phyloP scores from a whole-genome alignment of 2,113 vertebrate species.

The Mandrillus leucophaeus region DNA sequence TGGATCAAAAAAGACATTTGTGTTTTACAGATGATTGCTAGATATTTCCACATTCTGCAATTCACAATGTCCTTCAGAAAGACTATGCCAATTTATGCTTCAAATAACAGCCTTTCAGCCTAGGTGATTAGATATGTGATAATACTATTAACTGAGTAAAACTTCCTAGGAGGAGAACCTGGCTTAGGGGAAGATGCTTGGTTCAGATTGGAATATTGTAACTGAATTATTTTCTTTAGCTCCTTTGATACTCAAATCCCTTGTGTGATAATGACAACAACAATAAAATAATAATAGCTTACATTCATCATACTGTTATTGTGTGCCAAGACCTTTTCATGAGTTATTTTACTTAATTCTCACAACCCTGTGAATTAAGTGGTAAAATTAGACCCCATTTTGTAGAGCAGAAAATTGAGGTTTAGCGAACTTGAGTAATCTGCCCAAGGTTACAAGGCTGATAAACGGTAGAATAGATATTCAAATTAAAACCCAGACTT shows the following conservation, averaged over 20 bases:
- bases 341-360: not conserved
- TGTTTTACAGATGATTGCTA: conserved; percentile 29
- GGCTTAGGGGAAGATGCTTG: not conserved
- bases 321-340: not conserved
- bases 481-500: not conserved
- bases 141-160: not conserved
- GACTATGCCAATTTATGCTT: not conserved
- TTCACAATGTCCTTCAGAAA: conserved; percentile 3
- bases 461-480: not conserved
- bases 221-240: not conserved
- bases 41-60: not conserved
- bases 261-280: not conserved
- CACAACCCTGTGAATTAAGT: not conserved
- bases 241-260: not conserved
- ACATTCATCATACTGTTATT: not conserved
- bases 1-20: conserved; percentile 23
- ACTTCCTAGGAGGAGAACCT: not conserved
- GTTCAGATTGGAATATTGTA: not conserved
- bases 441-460: not conserved
- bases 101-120: not conserved
- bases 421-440: not conserved
- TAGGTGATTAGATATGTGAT: not conserved
- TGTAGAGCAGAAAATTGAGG: not conserved
- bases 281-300: not conserved
- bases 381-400: conserved; percentile 4